Base-by-base conservation (phyloP, 2,888 invertebrate genomes). In the Tubulanus polymorphus region DNA sequence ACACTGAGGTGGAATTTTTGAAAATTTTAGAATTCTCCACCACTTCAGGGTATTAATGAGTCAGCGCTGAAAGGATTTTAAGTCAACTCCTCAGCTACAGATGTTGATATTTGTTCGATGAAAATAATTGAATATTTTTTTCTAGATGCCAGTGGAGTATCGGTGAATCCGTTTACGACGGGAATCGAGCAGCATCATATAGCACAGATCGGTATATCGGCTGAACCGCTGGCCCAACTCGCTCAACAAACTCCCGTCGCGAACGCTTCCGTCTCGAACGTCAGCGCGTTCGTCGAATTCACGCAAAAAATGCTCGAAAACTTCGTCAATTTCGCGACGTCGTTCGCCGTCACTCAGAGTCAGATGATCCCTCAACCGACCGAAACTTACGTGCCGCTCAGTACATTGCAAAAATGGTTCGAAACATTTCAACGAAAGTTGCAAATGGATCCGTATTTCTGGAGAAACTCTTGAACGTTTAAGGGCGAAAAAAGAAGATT, bases 161-260 rank as follows among this genome's bases (percentile, higher is more conserved):
- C 3, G 5, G 15, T 23, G 20, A 5, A 41, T 41, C 51, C 54
- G 20, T 65, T 66, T 55, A 62, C 63, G 8, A 30, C 20, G 3
- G 61, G 62, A 23, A 55, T 61, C 48, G 56, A 91, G n/a, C 89
- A 91, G 5, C 62, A 91, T 12, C 90, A 93, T 72, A 87, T 89
- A 76, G 95, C 95, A 27, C 94, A 96, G 81, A 90, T 97, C 59
- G 97, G 97, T 0, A 88, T 95, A 52, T 92, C 95, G 0, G 87
- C 94, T 2, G 92, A 93, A 69, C 86, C 90, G 0, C 65, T 85
- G n/a, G 69, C 73, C 1, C 72, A 79, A 27, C 82, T 86, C 51
- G 78, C 82, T 51, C 83, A 79, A 73, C 79, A 80, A 62, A 81
- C 81, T 0, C 81, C 83, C 1, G 77, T 74, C 37, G 74, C 80